Evolutionary conservation across 2,113 vertebrate genomes (phyloP).

Genomic region (Pelecanus crispus): DNA sequence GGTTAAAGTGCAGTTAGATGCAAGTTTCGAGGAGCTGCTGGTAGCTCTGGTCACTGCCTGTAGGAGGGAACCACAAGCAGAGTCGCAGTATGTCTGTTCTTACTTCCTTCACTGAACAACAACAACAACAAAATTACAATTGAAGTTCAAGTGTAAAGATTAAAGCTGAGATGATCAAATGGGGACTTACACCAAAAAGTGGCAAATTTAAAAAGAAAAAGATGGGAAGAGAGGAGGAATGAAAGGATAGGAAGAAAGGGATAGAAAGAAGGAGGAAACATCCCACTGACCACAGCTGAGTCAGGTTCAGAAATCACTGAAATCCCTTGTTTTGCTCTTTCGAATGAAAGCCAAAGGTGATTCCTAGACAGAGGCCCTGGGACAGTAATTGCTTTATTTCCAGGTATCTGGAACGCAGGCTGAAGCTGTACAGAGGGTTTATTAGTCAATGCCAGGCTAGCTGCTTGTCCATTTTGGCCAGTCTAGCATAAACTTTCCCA

Average conservation of each 20-base stretch:
- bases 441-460: not conserved
- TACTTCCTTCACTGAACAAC: not conserved
- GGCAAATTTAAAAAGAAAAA: not conserved
- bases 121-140: not conserved
- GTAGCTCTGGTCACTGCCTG: not conserved
- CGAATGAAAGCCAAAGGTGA: not conserved
- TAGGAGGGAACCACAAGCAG: not conserved
- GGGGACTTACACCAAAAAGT: not conserved
- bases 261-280: not conserved
- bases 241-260: not conserved
- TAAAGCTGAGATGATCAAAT: not conserved
- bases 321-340: not conserved
- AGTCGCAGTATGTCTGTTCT: not conserved
- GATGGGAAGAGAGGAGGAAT: not conserved
- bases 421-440: not conserved
- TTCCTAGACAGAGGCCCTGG: slow-evolving; percentile 43
- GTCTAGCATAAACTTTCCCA: not conserved
- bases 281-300: not conserved
- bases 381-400: not conserved
- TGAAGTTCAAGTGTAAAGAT: not conserved
- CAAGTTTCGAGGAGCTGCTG: not conserved
- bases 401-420: not conserved
- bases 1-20: not conserved
- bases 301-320: not conserved
- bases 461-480: slow-evolving; percentile 5